Conservation (phyloP, 2,113 vertebrate species). For the Mormoops blainvillei region DNA sequence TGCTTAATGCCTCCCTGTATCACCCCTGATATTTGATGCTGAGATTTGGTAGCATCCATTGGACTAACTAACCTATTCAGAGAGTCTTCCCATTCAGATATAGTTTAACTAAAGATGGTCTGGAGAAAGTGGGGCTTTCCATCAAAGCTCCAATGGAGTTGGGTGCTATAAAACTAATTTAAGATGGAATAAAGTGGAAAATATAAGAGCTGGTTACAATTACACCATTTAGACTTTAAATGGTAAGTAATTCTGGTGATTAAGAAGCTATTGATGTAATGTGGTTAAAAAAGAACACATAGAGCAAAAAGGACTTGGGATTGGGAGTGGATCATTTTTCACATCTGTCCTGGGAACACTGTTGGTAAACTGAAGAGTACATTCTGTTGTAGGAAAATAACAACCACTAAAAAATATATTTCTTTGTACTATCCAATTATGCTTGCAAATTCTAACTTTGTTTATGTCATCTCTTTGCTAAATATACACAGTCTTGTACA, state of each 20-base stretch:
- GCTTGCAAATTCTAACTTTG: background rate
- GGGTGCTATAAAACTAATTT: background rate
- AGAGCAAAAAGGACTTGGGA: background rate
- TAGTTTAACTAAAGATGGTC: constrained; percentile 15
- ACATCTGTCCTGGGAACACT: background rate
- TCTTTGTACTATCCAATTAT: background rate
- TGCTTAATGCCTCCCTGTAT: background rate
- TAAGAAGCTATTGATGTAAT: background rate
- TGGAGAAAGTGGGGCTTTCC: background rate
- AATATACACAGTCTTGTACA: background rate
- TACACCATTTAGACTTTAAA: background rate
- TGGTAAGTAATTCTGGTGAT: background rate
- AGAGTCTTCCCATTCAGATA: background rate
- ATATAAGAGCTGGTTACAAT: background rate
- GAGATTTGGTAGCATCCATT: background rate
- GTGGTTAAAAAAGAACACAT: background rate
- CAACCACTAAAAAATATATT: background rate
- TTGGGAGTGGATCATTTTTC: background rate
- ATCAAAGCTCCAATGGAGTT: background rate
- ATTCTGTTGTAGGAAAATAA: background rate
- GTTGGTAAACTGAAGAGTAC: background rate
- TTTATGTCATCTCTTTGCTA: background rate
- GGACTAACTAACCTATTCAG: background rate
- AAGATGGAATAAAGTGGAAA: constrained; percentile 17
- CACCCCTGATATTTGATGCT: background rate